Evolutionary conservation across 2,888 invertebrate genomes (phyloP), one percentile per base, ranked within the genome.

Genomic region (Acronicta leporina): DNA sequence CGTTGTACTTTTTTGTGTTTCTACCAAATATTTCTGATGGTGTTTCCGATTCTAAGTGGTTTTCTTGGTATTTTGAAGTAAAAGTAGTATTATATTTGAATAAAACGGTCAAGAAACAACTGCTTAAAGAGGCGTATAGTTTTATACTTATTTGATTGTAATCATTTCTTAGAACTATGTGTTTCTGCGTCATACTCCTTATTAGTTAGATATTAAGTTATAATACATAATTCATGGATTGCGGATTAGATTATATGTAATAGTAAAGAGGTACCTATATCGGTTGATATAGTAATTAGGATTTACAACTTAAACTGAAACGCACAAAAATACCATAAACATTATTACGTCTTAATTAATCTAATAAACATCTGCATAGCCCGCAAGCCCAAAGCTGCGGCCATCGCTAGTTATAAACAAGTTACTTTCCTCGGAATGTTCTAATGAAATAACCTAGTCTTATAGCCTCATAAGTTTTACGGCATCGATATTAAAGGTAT

Each of bases 401-500:
- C 45, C 55, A 53, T 72, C 60, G 44, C 72, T 25, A 54, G 57
- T 62, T 46, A 53, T 67, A 73, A 73, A 73, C 52, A 73, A 67
- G 72, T 69, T 72, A 72, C 20, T 57, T 48, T 55, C 65, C 40
- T 42, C 25, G 49, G 68, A 68, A 68, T 74, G 42, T 50, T 63
- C 64, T 70, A 77, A 73, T 77, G 61, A 70, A 75, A 75, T 77
- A 65, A 27, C 59, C 71, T 62, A 77, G 75, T 55, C 63, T 67
- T 63, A 71, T 73, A 67, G 74, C 71, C 69, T 63, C 38, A 68
- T 73, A 66, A 72, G 61, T 63, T 78, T 80, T 78, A 84, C 73
- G 64, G 68, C 77, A 64, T 72, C 70, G 73, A 81, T 82, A 82
- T 68, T 79, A 61, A 69, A 78, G 73, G 68, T 75, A 75, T 81